phyloP scores from a whole-genome alignment of 2,797 vertebrate species.

The Myioborus miniatus region DNA sequence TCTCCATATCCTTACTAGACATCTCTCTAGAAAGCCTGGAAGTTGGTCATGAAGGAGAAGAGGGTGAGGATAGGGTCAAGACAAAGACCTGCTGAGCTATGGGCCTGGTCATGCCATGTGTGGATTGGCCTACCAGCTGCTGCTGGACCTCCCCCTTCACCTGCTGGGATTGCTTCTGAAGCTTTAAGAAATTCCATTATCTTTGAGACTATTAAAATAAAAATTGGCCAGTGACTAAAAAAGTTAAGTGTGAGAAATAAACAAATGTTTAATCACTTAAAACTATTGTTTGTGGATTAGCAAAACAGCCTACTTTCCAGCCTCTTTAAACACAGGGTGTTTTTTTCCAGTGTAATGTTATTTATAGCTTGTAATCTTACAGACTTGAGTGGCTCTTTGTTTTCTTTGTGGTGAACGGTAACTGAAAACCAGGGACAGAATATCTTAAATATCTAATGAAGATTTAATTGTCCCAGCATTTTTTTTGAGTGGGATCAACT shows the following conservation, averaged over 20 bases:
- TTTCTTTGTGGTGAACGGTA: background rate
- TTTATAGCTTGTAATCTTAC: background rate
- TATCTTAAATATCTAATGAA: background rate
- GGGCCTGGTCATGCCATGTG: accelerated
- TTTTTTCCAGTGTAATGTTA: background rate
- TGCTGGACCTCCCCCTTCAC: background rate
- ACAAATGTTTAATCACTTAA: background rate
- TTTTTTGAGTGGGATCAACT: background rate
- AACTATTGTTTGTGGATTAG: background rate
- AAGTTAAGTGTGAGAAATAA: background rate
- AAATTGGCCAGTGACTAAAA: background rate
- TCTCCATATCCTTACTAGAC: background rate
- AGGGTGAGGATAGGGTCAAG: background rate
- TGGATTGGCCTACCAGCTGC: background rate
- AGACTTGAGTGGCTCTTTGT: background rate
- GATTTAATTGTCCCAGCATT: background rate
- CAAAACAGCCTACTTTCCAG: background rate
- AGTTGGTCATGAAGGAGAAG: background rate
- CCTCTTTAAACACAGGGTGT: background rate
- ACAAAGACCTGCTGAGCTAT: background rate
- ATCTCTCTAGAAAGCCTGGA: background rate
- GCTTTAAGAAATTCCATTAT: background rate
- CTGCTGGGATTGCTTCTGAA: background rate
- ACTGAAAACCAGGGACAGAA: background rate
- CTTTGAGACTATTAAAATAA: background rate